Evolutionary conservation across 2,797 vertebrate genomes (phyloP), one percentile per base, ranked within the genome.

Genomic region (Nothura maculosa): DNA sequence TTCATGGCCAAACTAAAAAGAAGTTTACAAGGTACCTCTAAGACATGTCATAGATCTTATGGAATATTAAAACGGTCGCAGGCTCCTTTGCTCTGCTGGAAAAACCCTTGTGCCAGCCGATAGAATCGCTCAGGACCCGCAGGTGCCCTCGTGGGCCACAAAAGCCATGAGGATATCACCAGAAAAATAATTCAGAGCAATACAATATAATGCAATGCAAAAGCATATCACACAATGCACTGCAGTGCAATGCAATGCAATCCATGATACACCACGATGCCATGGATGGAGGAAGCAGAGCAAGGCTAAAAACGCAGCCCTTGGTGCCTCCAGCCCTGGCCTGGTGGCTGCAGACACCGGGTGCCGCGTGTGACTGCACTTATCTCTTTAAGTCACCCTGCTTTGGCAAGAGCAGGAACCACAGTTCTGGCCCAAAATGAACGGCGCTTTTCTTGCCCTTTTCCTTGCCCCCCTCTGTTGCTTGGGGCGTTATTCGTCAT

Each of bases 401-500:
- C 8, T 50, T 25, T 9, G 8, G n/a, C 50, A 72, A 32, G 63
- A 45, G 21, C 3, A 9, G 55, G 25, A 63, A 69, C 72, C 47
- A 57, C 6, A 12, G 24, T 11, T 25, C 2, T 16, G 61, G 47
- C 60, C 38, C 30, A 50, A 87, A 82, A 69, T 12, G 47, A 63
- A 47, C 36, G 1, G 12, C 22, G 36, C 1, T 1, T 50, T 54
- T 61, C 40, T 24, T 14, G 38, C 45, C 57, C 19, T 38, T 10
- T 38, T 38, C 12, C 38, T 38, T 38, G 38, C 38, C 38, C 38
- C n/a, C 9, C 38, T 32, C 58, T 66, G 0, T 0, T 83, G 43
- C 81, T 91, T 70, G 45, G 64, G 64, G 68, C 38, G 52, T 50
- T 85, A 69, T 69, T 66, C 43, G 73, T 72, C 86, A 92, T 87